A percentile compares a stretch with the other conserved stretches of the same genome.
Evolutionary conservation across 2,113 vertebrate species (phyloP).

Genomic region (Acinonyx jubatus): DNA sequence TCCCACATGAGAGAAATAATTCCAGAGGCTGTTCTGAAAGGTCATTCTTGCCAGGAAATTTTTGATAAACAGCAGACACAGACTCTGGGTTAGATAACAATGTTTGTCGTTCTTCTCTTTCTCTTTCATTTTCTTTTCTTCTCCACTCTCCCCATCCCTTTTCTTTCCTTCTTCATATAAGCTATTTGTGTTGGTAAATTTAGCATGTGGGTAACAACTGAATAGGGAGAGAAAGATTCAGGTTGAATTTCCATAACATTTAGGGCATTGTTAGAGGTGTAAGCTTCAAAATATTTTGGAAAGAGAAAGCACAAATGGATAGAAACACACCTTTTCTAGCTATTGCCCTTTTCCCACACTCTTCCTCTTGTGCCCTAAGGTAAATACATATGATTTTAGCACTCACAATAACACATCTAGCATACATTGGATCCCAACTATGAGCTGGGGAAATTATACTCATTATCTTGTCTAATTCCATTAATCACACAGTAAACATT

Average conservation of each 20-base stretch:
- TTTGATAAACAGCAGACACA: conserved; percentile 4
- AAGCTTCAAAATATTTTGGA: background rate
- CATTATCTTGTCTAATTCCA: background rate
- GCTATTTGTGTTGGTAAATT: background rate
- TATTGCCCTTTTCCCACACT: background rate
- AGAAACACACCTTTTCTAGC: background rate
- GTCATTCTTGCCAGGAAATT: background rate
- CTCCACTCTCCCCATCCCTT: fast-evolving
- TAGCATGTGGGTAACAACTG: background rate
- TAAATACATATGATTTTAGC: background rate
- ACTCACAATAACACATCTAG: background rate
- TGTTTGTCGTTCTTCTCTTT: background rate
- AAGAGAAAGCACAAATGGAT: background rate
- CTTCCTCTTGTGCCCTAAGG: background rate
- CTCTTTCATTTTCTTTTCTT: background rate
- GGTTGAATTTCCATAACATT: background rate
- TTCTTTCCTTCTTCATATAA: background rate
- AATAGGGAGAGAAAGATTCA: background rate
- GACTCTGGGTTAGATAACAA: background rate
- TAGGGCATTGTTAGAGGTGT: background rate
- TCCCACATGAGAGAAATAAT: background rate
- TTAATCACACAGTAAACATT: background rate
- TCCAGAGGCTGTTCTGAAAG: background rate
- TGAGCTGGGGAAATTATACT: background rate
- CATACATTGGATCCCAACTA: background rate